Conservation (phyloP, 2,888 invertebrate species). For the Hesperia comma region DNA sequence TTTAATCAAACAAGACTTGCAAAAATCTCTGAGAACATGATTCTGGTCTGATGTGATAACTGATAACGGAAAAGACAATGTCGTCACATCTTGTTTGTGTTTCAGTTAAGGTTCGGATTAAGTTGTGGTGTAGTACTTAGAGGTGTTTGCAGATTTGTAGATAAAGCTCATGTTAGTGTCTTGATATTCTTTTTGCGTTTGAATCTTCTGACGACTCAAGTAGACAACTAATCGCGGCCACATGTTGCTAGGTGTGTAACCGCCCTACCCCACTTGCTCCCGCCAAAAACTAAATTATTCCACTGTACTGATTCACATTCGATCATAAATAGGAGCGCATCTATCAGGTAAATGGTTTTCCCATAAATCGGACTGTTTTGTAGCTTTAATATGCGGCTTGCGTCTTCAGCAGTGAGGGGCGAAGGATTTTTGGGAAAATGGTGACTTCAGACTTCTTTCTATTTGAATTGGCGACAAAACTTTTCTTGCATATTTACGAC, state of each 20-base stretch:
- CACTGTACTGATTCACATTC: constrained; percentile 17
- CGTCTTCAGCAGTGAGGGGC: not conserved
- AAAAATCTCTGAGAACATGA: no score
- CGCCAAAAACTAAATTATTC: constrained; percentile 31
- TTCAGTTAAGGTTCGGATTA: no score
- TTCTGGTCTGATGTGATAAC: no score
- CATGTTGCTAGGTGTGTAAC: not conserved
- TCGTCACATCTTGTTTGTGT: no score
- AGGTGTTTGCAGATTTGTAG: no score
- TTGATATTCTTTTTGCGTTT: not conserved
- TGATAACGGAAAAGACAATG: no score
- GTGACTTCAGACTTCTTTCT: no score
- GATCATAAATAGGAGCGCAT: constrained; percentile 9
- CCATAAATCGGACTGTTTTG: constrained; percentile 9
- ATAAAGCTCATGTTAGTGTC: no score
- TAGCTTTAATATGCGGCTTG: constrained; percentile 8
- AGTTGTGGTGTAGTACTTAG: no score
- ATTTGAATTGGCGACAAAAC: no score
- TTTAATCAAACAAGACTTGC: no score
- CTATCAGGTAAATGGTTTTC: constrained; percentile 25
- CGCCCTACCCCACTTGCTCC: constrained; percentile 19
- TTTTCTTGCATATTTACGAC: no score
- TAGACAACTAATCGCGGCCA: not conserved
- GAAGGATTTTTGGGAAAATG: not conserved
- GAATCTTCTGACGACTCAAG: not conserved